Percentiles rank a stretch among this genome's conserved stretches.
Conservation (phyloP, 2,113 vertebrate species). For the Pao palembangensis region DNA sequence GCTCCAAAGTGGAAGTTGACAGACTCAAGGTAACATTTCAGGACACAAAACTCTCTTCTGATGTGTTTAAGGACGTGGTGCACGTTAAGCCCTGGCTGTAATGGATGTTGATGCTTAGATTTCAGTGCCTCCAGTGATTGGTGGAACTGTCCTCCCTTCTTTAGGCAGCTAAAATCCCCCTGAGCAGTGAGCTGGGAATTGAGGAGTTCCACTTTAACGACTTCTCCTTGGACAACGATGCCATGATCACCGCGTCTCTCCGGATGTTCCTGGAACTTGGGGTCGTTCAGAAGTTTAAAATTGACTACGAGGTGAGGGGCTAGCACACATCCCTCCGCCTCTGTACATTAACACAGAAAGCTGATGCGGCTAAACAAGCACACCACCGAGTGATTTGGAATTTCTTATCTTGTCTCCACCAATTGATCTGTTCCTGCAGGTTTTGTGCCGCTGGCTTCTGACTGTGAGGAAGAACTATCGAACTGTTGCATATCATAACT, state of each 20-base stretch:
- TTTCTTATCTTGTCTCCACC: not conserved
- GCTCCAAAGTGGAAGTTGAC: slow-evolving; percentile 80
- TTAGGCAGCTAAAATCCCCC: slow-evolving; percentile 78
- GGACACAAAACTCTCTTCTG: not conserved
- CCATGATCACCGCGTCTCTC: slow-evolving; percentile 79
- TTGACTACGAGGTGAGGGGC: slow-evolving; percentile 75
- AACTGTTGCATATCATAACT: slow-evolving; percentile 80
- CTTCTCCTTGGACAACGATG: slow-evolving; percentile 79
- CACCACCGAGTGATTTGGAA: not conserved
- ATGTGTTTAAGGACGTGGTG: not conserved
- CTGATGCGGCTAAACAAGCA: not conserved
- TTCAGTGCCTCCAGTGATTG: slow-evolving; percentile 20
- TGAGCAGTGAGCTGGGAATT: slow-evolving; percentile 76
- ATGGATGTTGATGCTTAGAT: not conserved
- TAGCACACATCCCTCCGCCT: not conserved
- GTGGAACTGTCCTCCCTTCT: slow-evolving; percentile 35
- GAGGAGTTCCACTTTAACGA: slow-evolving; percentile 80
- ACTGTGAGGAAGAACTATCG: slow-evolving; percentile 82
- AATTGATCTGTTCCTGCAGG: slow-evolving; percentile 49
- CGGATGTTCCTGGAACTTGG: slow-evolving; percentile 80
- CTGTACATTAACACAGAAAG: not conserved
- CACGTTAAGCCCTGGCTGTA: not conserved
- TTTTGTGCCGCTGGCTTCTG: slow-evolving; percentile 79
- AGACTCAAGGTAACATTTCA: slow-evolving; percentile 73
- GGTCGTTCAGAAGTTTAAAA: slow-evolving; percentile 79